Conservation (phyloP, 2,113 vertebrate genomes). For the Amphiprion percula region DNA sequence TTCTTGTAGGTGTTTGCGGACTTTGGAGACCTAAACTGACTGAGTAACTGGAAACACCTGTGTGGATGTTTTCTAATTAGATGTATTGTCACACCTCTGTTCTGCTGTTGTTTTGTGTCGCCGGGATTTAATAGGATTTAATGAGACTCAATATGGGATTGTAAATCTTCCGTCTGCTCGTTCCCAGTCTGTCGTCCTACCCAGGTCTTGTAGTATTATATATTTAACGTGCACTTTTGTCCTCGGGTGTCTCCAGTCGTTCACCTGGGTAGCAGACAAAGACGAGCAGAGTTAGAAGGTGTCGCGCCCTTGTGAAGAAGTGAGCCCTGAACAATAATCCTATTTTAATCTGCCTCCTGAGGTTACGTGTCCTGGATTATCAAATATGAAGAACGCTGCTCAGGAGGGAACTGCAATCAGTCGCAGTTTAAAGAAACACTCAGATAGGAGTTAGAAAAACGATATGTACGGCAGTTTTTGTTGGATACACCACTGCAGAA, state of each 20-base stretch:
- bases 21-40: background rate
- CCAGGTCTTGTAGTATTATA: background rate
- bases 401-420: constrained; percentile 13
- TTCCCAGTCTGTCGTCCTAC: background rate
- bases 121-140: constrained; percentile 12
- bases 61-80: constrained; percentile 43
- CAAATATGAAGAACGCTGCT: constrained; percentile 48
- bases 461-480: too few species aligned
- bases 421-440: constrained; percentile 26
- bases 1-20: too few species aligned
- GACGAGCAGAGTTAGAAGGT: constrained; percentile 32
- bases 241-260: constrained; percentile 14
- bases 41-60: background rate
- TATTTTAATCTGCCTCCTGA: constrained; percentile 80
- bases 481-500: background rate
- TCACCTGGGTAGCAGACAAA: constrained; percentile 8
- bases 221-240: constrained; percentile 9
- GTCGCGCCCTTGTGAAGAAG: constrained; percentile 47
- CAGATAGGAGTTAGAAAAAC: background rate
- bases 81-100: constrained; percentile 33
- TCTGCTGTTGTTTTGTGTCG: constrained; percentile 28
- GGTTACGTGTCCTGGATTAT: constrained; percentile 81
- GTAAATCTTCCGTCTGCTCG: background rate
- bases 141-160: background rate
- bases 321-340: constrained; percentile 74